Percentiles rank a stretch among this genome's conserved stretches.
phyloP scores from a whole-genome alignment of 2,113 vertebrate species.

The Brienomyrus brachyistius region DNA sequence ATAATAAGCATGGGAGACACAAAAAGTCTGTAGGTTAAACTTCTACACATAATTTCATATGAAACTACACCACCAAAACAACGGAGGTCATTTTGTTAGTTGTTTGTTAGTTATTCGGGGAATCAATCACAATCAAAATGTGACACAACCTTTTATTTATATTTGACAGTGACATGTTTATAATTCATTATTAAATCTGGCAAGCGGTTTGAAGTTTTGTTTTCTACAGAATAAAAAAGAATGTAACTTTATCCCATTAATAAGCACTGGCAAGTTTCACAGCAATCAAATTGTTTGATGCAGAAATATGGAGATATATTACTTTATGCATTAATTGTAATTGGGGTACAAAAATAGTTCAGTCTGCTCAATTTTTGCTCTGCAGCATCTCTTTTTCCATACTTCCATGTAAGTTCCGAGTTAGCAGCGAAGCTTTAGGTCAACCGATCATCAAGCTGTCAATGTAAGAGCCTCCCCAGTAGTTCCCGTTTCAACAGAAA shows the following conservation, averaged over 20 bases:
- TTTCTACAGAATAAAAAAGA: neutral
- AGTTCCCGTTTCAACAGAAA: no score
- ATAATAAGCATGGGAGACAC: neutral
- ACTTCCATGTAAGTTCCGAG: no score
- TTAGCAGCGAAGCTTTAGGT: no score
- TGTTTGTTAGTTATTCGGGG: neutral
- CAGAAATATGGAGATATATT: neutral
- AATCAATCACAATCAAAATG: neutral
- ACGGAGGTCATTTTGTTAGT: neutral
- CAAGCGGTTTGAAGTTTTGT: no score
- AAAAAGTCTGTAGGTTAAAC: neutral
- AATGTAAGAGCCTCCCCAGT: no score
- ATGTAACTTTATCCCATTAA: neutral
- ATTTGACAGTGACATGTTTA: neutral
- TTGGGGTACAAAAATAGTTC: no score
- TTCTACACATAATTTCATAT: neutral
- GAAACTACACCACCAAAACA: neutral
- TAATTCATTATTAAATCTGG: neutral
- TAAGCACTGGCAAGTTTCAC: neutral
- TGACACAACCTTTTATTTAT: neutral
- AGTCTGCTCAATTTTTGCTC: neutral
- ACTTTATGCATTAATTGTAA: neutral
- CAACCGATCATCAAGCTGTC: no score
- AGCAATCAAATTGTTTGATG: neutral
- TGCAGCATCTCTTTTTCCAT: no score